Percentiles rank a stretch among this genome's conserved stretches.
Conservation (phyloP, 2,797 vertebrate species). For the Malacoraja senta region DNA sequence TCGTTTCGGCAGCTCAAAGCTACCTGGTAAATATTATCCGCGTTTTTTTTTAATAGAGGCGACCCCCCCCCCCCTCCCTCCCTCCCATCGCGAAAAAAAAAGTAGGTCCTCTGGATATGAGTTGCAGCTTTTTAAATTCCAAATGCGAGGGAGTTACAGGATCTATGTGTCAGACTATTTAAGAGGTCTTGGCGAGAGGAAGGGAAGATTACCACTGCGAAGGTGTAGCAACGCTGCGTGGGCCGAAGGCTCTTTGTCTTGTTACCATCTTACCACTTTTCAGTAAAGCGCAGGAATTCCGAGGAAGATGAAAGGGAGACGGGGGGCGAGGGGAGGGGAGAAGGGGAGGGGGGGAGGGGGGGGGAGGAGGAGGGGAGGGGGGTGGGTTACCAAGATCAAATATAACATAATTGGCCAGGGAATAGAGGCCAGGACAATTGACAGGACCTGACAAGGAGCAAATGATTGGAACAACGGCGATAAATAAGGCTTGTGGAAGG, state of each 20-base stretch:
- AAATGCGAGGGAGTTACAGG: not conserved
- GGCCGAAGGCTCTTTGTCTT: conserved; percentile 11
- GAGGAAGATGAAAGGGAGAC: not conserved
- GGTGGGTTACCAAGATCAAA: not conserved
- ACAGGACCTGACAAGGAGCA: not conserved
- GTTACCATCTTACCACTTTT: not conserved
- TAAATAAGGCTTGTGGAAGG: not conserved
- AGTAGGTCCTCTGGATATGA: not conserved
- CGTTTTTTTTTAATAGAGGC: not conserved
- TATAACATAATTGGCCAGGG: not conserved
- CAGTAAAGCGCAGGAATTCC: not conserved
- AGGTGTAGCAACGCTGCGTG: not conserved
- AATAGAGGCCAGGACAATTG: not conserved
- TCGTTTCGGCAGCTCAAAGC: not conserved
- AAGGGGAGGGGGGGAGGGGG: not conserved
- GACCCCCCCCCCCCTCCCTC: not conserved
- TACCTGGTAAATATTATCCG: not conserved
- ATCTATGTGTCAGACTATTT: conserved; percentile 9
- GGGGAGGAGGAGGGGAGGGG: too few relatives aligned
- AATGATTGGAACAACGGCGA: not conserved
- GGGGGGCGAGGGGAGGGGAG: not conserved
- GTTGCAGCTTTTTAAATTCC: not conserved
- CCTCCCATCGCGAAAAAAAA: too few relatives aligned
- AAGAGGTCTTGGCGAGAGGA: not conserved
- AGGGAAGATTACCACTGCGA: not conserved